Base-by-base conservation (phyloP, 2,113 vertebrate genomes). In the Hippocampus abdominalis region DNA sequence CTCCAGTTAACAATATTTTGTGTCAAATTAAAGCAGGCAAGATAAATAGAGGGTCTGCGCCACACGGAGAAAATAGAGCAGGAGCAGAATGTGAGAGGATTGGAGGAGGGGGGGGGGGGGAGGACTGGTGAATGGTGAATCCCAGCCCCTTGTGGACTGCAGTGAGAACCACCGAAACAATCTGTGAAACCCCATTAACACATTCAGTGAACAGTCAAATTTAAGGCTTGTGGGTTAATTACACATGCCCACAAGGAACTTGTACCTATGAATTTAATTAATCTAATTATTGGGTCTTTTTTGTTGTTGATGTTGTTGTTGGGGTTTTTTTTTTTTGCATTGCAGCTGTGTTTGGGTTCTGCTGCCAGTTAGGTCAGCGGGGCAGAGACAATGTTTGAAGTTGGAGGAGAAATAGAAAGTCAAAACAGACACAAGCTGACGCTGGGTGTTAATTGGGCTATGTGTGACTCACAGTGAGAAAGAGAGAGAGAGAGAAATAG, bases 1-100 rank as follows among this genome's bases (percentile, higher is more conserved):
- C 86, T 87, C 80, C 79, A 80, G 88, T 88, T 90, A 88, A 89
- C 86, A 88, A 86, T 87, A 87, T 89, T 90, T 88, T 87, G 82
- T 89, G 89, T 89, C 88, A 90, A 87, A 90, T 89, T 88, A 88
- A 83, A 84, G 84, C 77, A 81, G 77, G 86, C 79, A 89, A 89
- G 85, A 90, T 89, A 89, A 90, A 89, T 90, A 87, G 84, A 70
- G 76, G 84, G 82, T 74, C 79, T 87, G 79, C 73, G 81, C 70
- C 16, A 81, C 75, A 46, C 32, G 61, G 76, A 80, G 81, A 76
- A 88, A 86, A 86, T 80, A 79, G 81, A 86, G 80, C 75, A 68
- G 72, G 70, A 82, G 64, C 67, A 78, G 70, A 83, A 87, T 79
- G 72, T 76, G 77, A 46, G 63, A 44, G 39, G 62, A 21, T 36